These are phyloP conservation scores for Heteromyza rotundicornis DNA, from an alignment of 2,888 invertebrate species.

Conservation along the genomic window DNA sequence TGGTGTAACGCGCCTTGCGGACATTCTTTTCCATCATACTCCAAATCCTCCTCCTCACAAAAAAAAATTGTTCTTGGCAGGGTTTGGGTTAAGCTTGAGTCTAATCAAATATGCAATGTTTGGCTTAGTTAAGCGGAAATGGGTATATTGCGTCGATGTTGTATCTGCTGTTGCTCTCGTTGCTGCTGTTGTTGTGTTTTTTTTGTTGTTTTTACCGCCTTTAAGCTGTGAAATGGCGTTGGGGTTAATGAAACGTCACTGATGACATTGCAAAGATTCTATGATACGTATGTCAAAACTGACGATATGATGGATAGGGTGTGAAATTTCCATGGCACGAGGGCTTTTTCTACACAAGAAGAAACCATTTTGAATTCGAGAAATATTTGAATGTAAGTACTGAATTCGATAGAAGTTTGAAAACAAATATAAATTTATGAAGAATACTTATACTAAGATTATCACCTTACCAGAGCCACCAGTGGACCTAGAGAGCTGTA, in stretches of 20 bases:
- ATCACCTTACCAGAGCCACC: no score
- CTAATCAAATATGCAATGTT: constrained; percentile 54
- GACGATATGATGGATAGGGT: constrained; percentile 53
- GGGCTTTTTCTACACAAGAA: constrained; percentile 5
- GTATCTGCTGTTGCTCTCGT: constrained; percentile 24
- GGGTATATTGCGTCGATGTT: constrained; percentile 46
- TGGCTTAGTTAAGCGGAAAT: constrained; percentile 55
- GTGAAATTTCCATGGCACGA: constrained; percentile 22
- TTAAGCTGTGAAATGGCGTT: constrained; percentile 25
- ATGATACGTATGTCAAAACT: constrained; percentile 58
- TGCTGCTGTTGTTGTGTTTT: constrained; percentile 1
- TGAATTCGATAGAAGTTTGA: no score
- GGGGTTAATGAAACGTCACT: constrained; percentile 57
- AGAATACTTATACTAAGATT: no score
- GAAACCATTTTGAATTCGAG: background rate
- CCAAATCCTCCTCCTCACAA: no score
- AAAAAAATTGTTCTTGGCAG: background rate
- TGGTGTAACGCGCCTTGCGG: no score
- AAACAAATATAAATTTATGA: no score
- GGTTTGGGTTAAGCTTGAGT: constrained; percentile 24
- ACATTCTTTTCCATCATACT: no score
- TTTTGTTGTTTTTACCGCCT: constrained; percentile 50
- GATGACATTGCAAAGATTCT: constrained; percentile 43
- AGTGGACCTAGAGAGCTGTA: no score
- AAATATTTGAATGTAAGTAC: no score